phyloP scores from a whole-genome alignment of 2,113 vertebrate species.

The Oreochromis tanganicae region DNA sequence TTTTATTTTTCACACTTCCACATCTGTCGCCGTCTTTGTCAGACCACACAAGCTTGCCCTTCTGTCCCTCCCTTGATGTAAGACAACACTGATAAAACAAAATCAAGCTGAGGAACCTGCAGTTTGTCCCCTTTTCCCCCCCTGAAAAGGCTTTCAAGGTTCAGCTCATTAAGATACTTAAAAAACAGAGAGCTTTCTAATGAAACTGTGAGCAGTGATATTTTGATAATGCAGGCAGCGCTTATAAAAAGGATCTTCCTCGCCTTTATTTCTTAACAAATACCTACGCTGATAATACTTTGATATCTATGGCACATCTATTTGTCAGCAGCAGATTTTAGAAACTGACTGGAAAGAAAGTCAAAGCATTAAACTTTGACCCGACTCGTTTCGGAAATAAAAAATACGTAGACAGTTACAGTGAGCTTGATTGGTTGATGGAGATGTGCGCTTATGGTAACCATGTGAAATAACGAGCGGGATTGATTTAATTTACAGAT shows the following conservation, averaged over 20 bases:
- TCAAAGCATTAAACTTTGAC: neutral
- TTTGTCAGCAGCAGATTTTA: neutral
- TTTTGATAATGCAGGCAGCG: slow-evolving; percentile 13
- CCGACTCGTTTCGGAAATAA: neutral
- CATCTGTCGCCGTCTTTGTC: slow-evolving; percentile 46
- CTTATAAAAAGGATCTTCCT: neutral
- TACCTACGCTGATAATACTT: neutral
- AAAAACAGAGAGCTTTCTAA: slow-evolving; percentile 8
- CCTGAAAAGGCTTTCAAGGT: slow-evolving; percentile 24
- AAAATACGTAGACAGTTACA: neutral
- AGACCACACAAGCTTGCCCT: slow-evolving; percentile 43
- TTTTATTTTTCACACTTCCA: slow-evolving; percentile 62
- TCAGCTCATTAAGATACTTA: slow-evolving; percentile 48
- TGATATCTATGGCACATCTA: neutral
- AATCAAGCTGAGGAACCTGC: slow-evolving; percentile 50
- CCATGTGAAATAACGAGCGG: neutral
- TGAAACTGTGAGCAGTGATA: slow-evolving; percentile 17
- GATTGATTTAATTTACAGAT: neutral
- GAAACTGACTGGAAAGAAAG: neutral
- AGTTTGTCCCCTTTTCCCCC: neutral
- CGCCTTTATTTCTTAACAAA: neutral
- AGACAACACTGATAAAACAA: slow-evolving; percentile 48
- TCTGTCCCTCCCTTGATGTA: slow-evolving; percentile 42
- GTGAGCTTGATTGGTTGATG: neutral
- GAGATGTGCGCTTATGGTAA: neutral